These are phyloP conservation scores for Brachionus plicatilis DNA, from an alignment of 1,140 invertebrate genomes.

Conservation along the genomic window DNA sequence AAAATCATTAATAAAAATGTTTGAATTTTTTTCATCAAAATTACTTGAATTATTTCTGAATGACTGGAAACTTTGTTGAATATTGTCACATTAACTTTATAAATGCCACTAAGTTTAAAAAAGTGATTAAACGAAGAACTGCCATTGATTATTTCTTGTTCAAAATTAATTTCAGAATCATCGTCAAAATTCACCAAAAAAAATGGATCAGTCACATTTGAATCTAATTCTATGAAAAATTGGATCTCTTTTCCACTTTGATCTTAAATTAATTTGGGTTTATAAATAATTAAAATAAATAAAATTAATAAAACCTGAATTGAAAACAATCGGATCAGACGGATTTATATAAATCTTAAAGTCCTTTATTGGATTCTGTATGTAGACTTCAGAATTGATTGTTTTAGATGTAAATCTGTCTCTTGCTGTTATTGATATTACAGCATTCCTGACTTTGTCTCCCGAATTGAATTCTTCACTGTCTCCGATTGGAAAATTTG, in stretches of 20 bases:
- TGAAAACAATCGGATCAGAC: background rate
- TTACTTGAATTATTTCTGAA: background rate
- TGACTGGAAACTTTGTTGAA: background rate
- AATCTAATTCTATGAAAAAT: background rate
- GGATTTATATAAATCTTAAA: background rate
- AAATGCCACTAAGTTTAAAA: background rate
- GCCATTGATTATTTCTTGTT: background rate
- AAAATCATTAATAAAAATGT: background rate
- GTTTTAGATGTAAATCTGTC: background rate
- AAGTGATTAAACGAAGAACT: background rate
- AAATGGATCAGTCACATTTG: background rate
- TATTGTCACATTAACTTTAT: background rate
- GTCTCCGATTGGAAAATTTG: background rate
- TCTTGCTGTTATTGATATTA: background rate
- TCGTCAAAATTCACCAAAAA: conserved; percentile 5
- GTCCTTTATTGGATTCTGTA: background rate
- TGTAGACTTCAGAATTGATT: background rate
- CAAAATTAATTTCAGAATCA: background rate
- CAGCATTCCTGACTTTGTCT: background rate
- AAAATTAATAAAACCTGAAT: background rate
- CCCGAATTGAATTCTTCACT: background rate
- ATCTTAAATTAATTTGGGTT: background rate
- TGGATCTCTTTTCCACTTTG: background rate
- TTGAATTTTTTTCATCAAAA: background rate
- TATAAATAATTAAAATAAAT: background rate